A percentile compares a stretch with the other conserved stretches of the same genome.
Conservation (phyloP, 2,888 invertebrate genomes). For the Ephialtes manifestator region DNA sequence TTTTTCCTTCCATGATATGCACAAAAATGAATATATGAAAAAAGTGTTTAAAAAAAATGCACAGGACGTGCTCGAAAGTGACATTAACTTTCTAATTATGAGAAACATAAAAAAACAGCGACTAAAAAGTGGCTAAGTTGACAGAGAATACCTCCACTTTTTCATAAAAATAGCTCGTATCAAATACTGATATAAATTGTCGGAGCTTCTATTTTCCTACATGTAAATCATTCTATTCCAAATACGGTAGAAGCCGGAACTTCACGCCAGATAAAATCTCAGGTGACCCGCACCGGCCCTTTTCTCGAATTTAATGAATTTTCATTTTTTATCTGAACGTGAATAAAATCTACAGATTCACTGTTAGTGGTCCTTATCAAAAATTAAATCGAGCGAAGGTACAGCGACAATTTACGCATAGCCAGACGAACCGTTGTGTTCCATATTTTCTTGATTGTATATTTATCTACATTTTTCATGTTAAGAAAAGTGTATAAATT, state of each 20-base stretch:
- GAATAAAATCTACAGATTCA: not conserved
- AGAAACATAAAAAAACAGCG: not conserved
- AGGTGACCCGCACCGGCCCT: not conserved
- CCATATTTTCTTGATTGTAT: slow-evolving; percentile 8
- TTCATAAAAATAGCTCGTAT: not conserved
- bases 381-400: slow-evolving; percentile 17
- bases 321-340: not conserved
- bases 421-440: not conserved
- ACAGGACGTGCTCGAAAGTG: no score
- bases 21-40: no score
- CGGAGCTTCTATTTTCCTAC: not conserved
- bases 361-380: not conserved
- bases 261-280: not conserved
- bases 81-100: not conserved
- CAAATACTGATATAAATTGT: not conserved
- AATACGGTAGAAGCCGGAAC: not conserved
- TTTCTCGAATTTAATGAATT: slow-evolving; percentile 5
- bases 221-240: not conserved
- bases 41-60: no score
- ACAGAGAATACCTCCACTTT: not conserved
- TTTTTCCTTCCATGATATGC: no score
- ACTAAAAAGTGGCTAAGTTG: no score
- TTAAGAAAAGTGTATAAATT: not conserved
- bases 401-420: not conserved
- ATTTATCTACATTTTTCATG: slow-evolving; percentile 12